phyloP scores from a whole-genome alignment of 2,113 vertebrate genomes.

The Carettochelys insculpta region DNA sequence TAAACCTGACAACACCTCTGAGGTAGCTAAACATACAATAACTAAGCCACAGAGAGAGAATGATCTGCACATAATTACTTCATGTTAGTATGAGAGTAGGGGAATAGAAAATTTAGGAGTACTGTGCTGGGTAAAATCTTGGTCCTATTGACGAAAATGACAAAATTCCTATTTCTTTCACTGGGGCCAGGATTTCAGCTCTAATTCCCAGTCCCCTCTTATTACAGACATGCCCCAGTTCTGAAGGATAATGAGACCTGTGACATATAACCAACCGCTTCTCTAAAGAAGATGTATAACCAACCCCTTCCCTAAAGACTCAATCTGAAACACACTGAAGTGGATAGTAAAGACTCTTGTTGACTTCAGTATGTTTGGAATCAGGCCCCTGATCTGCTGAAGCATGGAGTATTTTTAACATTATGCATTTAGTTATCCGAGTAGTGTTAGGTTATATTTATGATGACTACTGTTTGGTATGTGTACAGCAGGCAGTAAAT shows the following conservation, averaged over 20 bases:
- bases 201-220: background rate
- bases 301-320: fast-evolving
- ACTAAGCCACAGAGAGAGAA: background rate
- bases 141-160: background rate
- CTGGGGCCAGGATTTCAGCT: background rate
- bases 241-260: fast-evolving
- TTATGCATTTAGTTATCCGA: background rate
- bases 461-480: background rate
- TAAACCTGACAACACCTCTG: background rate
- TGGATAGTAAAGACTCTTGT: background rate
- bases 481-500: background rate
- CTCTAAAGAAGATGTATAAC: fast-evolving
- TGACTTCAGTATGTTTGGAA: background rate
- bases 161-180: background rate
- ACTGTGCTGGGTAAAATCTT: background rate
- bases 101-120: background rate
- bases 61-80: background rate
- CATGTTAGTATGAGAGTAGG: fast-evolving
- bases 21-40: background rate
- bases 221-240: fast-evolving
- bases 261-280: background rate
- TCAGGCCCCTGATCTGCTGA: background rate
- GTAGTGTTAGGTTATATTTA: constrained; percentile 7
- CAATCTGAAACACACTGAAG: background rate
- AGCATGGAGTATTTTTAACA: background rate